Evolutionary conservation across 2,888 invertebrate species (phyloP), one percentile per base, ranked within the genome.

Genomic region (Ditula angustiorana): DNA sequence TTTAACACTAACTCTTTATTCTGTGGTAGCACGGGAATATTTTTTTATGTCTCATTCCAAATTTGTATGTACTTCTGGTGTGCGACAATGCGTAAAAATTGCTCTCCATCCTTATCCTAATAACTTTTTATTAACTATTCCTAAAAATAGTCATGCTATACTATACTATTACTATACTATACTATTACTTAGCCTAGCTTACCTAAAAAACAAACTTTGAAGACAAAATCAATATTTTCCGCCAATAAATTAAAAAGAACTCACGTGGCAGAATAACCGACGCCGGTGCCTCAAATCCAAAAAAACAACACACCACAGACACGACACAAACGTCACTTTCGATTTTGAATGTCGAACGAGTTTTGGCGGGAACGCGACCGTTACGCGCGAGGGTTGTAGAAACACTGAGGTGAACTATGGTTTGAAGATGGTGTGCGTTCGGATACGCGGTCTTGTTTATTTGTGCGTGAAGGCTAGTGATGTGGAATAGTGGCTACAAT

Each of bases 291-390:
- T 53, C 19, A 63, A 61, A 56, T 56, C 61, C 61, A 33, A 61
- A 60, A 61, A 52, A 26, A 55, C 41, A 56, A 56, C 41, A 21
- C 56, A 30, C 16, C 41, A 23, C 63, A 63, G 41, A 57, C 56
- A 63, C 62, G 49, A 10, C 19, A 41, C 41, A 37, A 57, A 62
- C 63, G 63, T 58, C 57, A 63, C 57, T 62, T 57, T 24, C 23
- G 13, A 33, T 53, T 61, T 61, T 61, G 26, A 53, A 61, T 53
- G 19, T 16, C n/a, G 53, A 61, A 53, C 33, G 24, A 8, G 10
- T 4, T 28, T 23, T 50, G 49, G 23, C 56, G 30, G 30, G 35
- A 49, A 35, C 62, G 63, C 63, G 63, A 44, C 63, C 57, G 63
- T 5, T 44, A 10, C 57, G 33, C 23, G 11, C 13, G 16, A 30